Base-by-base conservation (phyloP, 2,113 vertebrate species). In the Collichthys lucidus region DNA sequence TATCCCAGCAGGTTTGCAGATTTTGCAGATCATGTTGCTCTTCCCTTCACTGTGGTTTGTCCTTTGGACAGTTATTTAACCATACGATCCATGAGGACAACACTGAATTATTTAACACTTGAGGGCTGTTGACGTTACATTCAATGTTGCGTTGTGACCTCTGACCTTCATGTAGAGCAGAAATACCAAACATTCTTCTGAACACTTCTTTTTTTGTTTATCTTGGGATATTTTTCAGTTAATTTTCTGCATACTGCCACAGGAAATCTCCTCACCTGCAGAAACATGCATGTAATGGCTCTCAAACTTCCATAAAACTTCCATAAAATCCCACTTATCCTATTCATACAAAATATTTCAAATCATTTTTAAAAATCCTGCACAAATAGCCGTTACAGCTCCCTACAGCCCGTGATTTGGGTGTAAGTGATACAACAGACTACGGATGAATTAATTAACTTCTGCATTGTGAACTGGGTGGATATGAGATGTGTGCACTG, bases 381-480 rank as follows among this genome's bases (percentile, higher is more conserved):
- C 35, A 40, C 8, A 40, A 40, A 7, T 7, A 40, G 35, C 35
- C 8, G 8, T 40, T 40, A 40, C 1, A 40, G 35, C 35, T 40
- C 9, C 35, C n/a, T 68, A 22, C 46, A 22, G 11, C 35, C 50
- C 20, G 59, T 42, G n/a, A 17, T 5, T 2, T 2, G 4, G 31
- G 4, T 60, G 60, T 55, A 73, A 67, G 14, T 9, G 72, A 70
- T 67, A 61, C 71, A 19, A 7, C 52, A 71, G 59, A 6, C 35
- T 24, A n/a, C 11, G 4, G 64, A 66, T 61, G 7, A 9, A 26
- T 26, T 56, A 19, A 65, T 52, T 20, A 20, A 40, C 42, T 50
- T 20, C 1, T 29, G 52, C 20, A 63, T 4, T 42, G 61, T 5
- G 12, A 47, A 4, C 9, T 44, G 19, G 15, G 66, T 22, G 24